Evolutionary conservation across 2,797 vertebrate species (phyloP), one percentile per base, ranked within the genome.

Genomic region (Myripristis jacobus): DNA sequence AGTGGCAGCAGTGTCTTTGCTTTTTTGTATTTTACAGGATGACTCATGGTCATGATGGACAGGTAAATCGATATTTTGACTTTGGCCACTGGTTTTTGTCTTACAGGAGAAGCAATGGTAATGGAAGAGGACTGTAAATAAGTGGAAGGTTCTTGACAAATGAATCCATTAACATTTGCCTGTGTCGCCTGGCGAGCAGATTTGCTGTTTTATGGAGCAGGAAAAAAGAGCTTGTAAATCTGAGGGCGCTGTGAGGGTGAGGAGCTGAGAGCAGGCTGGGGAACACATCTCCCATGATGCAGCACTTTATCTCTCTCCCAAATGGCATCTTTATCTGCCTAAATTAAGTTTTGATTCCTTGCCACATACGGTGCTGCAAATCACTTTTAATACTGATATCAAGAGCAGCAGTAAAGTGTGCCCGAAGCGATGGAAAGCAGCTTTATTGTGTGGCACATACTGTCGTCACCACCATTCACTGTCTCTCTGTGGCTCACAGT

Each of bases 161-260:
- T 94, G 94, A 95, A 94, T 93, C 94, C 94, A 95, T 95, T 95
- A 95, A 95, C 94, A 95, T 94, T 95, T 94, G 87, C 91, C 92
- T 85, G 92, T 93, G 93, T 94, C 93, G 92, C 91, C 91, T 92
- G 92, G 92, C 62, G 85, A 90, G 82, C 92, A 93, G 90, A 94
- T 94, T 91, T 90, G 90, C 92, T 93, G 90, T 94, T 95, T 93
- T 95, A 95, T 94, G 92, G 92, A 92, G 89, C 92, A 92, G 89
- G 90, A 92, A 92, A 92, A 94, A 93, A 90, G 88, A 93, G 87
- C 93, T 89, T 87, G 94, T 95, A 95, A 95, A 95, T 95, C 93
- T 93, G 89, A 88, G 88, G 88, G 88, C 80, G 87, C 88, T 86
- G 87, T 75, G 77, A 87, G 92, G 87, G 90, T 87, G 89, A 88